Base-by-base conservation (phyloP, 2,113 vertebrate genomes). In the Pelusios castaneus region DNA sequence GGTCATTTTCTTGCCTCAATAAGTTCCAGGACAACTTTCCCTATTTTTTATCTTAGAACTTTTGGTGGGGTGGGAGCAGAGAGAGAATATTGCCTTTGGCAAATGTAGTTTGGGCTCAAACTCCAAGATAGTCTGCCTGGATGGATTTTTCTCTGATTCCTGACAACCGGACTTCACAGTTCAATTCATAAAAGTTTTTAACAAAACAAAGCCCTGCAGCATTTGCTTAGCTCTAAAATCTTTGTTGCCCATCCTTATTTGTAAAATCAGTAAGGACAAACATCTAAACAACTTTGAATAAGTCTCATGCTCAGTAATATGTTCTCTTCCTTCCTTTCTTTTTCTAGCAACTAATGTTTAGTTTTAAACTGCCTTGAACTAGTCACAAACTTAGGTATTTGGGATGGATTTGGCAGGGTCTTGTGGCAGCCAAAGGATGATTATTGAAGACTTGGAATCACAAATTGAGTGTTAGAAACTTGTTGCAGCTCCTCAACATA, bases 11-110 rank as follows among this genome's bases (percentile, higher is more conserved):
- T 94, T 1, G 54, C 88, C 34, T 97, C 93, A 97, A 91, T 95
- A 96, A 96, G 94, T 95, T 41, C 82, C 90, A 96, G 91, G 93
- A 95, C 93, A 92, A 91, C 92, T 96, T 93, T 97, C 77, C 88
- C 89, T 96, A 58, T 85, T 87, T 94, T 76, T 76, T 27, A 45
- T 76, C 38, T 45, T 76, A 8, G 12, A 25, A 45, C 41, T 76
- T 38, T 43, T 75, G 38, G 43, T 3, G 27, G 38, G 86, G 91
- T 94, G 94, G 67, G 56, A 84, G 89, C 31, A 77, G 82, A 94
- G 88, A 82, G 38, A 27, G 17, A 89, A 95, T 85, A 75, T 90
- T 95, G 73, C 89, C 22, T 21, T 90, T 77, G 56, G 63, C 94
- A 63, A 49, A 82, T 92, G 91, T 90, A 93, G 80, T 45, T 75